phyloP scores from a whole-genome alignment of 2,888 invertebrate species.

The Fissipunctia ypsillon region DNA sequence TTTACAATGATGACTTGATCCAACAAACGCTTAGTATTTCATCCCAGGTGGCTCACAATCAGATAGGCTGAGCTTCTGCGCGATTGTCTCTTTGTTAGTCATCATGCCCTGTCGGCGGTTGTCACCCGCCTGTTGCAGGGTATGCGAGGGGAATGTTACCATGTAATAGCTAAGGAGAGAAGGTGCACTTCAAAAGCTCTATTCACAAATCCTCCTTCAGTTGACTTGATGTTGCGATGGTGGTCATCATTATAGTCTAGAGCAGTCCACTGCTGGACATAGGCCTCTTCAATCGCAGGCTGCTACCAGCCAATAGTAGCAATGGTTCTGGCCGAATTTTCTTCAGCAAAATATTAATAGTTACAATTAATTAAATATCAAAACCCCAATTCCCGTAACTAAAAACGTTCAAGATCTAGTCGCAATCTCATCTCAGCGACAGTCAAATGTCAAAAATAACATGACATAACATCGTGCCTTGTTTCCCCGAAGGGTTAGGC shows the following conservation, averaged over 20 bases:
- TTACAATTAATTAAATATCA: too few relatives aligned
- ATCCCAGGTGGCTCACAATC: slow-evolving; percentile 58
- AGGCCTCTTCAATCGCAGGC: neutral
- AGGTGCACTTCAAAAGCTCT: slow-evolving; percentile 5
- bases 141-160: slow-evolving; percentile 44
- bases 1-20: slow-evolving; percentile 50
- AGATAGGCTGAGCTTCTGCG: slow-evolving; percentile 51
- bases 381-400: too few relatives aligned
- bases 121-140: slow-evolving; percentile 55
- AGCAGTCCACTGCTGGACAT: neutral
- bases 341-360: neutral
- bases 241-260: neutral
- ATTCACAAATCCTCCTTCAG: neutral
- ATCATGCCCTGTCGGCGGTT: slow-evolving; percentile 58
- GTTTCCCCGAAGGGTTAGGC: too few relatives aligned
- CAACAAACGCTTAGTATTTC: slow-evolving; percentile 45
- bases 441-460: too few relatives aligned
- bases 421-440: too few relatives aligned
- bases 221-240: neutral
- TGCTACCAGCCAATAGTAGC: neutral
- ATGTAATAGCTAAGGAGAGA: neutral
- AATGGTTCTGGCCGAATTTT: neutral
- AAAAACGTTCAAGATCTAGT: too few relatives aligned
- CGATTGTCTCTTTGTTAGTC: slow-evolving; percentile 66
- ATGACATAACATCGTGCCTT: too few relatives aligned